Base-by-base conservation (phyloP, 2,888 invertebrate species). In the Trissonchulus sp. region DNA sequence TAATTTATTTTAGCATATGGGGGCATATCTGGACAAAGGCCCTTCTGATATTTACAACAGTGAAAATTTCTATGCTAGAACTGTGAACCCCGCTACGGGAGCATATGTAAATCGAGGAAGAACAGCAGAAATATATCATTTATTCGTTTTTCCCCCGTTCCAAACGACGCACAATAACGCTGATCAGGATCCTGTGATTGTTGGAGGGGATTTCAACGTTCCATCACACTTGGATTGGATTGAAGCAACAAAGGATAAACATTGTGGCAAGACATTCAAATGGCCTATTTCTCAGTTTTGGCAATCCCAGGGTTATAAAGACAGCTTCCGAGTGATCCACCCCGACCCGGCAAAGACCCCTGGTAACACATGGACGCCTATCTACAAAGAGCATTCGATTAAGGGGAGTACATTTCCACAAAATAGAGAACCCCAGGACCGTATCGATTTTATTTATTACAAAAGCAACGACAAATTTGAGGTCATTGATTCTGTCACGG, bases 191-290 rank as follows among this genome's bases (percentile, higher is more conserved):
- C 80, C 81, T 15, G 69, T 80, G 15, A 77, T 81, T 34, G 76
- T 81, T n/a, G 77, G 77, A 3, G 82, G 81, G 8, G 82, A 82
- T 72, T 82, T 82, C 78, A 82, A 82, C 73, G 75, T 77, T 36
- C 81, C 82, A 15, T 80, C 80, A 0, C 82, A 82, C 77, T 74
- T 80, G 33, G 82, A 82, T 76, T 82, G 81, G 81, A 79, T 76
- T 18, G 76, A 79, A 8, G 74, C 74, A 1, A n/a, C n/a, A n/a
- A n/a, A n/a, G n/a, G n/a, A n/a, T n/a, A n/a, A n/a, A n/a, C n/a
- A n/a, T n/a, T n/a, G 75, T 72, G 80, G 78, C 62, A 79, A 79
- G 80, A 69, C 65, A 8, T 77, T 80, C 8, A 36, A 74, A 34
- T 81, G 81, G 81, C 81, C 81, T 0, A 78, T 79, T 1, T 79